phyloP scores from a whole-genome alignment of 2,888 invertebrate species.

The Lottia scabra region DNA sequence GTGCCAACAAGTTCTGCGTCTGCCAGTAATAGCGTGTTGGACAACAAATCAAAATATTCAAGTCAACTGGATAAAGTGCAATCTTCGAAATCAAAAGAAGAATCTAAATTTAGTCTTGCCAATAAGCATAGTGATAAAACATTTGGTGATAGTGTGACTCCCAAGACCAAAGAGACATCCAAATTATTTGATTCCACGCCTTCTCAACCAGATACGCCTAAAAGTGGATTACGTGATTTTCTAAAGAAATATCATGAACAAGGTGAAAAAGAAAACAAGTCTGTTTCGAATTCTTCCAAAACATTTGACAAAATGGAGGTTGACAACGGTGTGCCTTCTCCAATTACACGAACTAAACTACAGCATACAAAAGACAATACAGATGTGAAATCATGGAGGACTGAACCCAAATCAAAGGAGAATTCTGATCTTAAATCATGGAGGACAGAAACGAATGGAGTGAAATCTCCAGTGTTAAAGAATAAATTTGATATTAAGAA shows the following conservation, averaged over 20 bases:
- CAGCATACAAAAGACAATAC: neutral
- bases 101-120: neutral
- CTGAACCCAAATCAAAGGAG: neutral
- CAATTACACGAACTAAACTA: conserved; percentile 19
- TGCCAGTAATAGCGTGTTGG: neutral
- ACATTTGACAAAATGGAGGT: conserved; percentile 6
- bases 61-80: neutral
- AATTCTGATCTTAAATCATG: neutral
- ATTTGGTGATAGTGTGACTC: neutral
- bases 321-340: conserved; percentile 3
- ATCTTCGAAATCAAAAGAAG: neutral
- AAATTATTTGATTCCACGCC: neutral
- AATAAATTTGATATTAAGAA: neutral
- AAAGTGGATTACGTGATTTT: neutral
- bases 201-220: neutral
- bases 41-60: neutral
- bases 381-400: neutral
- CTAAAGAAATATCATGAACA: neutral
- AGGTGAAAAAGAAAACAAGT: neutral
- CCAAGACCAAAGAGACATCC: neutral
- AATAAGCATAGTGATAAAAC: neutral
- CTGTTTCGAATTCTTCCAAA: neutral
- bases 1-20: neutral
- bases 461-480: neutral
- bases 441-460: neutral